phyloP scores from a whole-genome alignment of 2,797 vertebrate genomes.

The Columba guinea region DNA sequence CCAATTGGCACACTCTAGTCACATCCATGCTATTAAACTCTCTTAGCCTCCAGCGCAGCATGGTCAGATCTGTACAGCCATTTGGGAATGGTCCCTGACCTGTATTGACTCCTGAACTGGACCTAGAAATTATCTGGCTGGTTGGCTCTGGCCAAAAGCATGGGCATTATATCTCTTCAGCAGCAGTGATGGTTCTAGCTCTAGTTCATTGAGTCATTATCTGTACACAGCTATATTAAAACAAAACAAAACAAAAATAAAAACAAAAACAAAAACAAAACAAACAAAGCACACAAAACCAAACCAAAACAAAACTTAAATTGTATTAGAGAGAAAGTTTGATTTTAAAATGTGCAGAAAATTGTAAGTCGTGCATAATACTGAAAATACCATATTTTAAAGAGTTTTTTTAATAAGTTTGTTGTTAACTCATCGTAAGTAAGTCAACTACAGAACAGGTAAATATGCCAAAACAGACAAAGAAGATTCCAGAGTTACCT shows the following conservation, averaged over 20 bases:
- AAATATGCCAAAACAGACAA: not conserved
- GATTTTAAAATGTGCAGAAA: not conserved
- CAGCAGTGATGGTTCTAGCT: not conserved
- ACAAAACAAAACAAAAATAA: not conserved
- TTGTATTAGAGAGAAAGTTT: not conserved
- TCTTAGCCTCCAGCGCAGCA: not conserved
- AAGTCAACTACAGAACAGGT: not conserved
- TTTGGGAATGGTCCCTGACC: conserved; percentile 3
- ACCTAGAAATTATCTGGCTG: not conserved
- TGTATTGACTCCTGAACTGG: not conserved
- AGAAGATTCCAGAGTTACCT: not conserved
- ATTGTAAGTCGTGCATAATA: not conserved
- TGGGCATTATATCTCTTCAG: not conserved
- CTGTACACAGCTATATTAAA: not conserved
- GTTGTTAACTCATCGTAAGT: not conserved
- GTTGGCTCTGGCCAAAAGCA: not conserved
- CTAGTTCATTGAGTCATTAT: not conserved
- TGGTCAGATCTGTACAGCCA: not conserved
- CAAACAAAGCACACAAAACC: not conserved
- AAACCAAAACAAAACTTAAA: not conserved
- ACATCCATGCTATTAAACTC: not conserved
- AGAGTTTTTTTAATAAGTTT: not conserved
- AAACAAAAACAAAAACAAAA: no score
- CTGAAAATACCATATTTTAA: not conserved
- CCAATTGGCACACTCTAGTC: not conserved